Evolutionary conservation across 2,797 vertebrate species (phyloP).

Genomic region (Lacerta bilineata): DNA sequence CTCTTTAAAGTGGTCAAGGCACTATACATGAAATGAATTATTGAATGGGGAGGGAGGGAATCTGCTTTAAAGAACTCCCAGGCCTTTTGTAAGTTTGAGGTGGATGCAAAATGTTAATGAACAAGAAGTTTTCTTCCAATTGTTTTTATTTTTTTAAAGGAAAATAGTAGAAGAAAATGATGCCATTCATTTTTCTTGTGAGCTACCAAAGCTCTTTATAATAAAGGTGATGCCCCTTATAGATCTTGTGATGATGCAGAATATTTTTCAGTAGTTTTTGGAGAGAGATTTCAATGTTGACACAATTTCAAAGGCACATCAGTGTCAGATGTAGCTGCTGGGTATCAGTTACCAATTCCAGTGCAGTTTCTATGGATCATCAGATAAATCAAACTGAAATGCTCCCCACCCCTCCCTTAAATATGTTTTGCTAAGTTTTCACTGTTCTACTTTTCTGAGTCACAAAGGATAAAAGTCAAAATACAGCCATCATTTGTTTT

Average conservation of each 20-base stretch:
- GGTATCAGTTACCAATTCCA: constrained; percentile 60
- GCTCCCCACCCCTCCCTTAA: neutral
- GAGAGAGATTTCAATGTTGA: constrained; percentile 48
- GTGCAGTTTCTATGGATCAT: constrained; percentile 55
- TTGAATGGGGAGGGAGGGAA: constrained; percentile 50
- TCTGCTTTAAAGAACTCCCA: constrained; percentile 44
- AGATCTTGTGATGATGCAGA: constrained; percentile 52
- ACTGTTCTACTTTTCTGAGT: constrained; percentile 40
- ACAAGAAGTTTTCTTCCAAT: constrained; percentile 32
- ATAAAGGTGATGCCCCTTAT: constrained; percentile 59
- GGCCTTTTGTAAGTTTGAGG: constrained; percentile 59
- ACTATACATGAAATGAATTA: constrained; percentile 61
- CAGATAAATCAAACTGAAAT: constrained; percentile 42
- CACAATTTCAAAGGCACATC: constrained; percentile 60
- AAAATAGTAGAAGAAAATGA: constrained; percentile 58
- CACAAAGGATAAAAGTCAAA: constrained; percentile 50
- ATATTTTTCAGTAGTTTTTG: constrained; percentile 56
- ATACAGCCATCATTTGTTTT: neutral
- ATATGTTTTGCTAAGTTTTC: constrained; percentile 62
- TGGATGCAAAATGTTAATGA: constrained; percentile 54
- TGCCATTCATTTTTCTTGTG: constrained; percentile 50
- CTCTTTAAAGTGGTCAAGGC: constrained; percentile 63
- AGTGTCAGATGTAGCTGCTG: constrained; percentile 61
- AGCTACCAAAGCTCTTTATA: constrained; percentile 59
- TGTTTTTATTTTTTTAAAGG: neutral